Evolutionary conservation across 2,113 vertebrate genomes (phyloP).

Genomic region (Scolopax mira): DNA sequence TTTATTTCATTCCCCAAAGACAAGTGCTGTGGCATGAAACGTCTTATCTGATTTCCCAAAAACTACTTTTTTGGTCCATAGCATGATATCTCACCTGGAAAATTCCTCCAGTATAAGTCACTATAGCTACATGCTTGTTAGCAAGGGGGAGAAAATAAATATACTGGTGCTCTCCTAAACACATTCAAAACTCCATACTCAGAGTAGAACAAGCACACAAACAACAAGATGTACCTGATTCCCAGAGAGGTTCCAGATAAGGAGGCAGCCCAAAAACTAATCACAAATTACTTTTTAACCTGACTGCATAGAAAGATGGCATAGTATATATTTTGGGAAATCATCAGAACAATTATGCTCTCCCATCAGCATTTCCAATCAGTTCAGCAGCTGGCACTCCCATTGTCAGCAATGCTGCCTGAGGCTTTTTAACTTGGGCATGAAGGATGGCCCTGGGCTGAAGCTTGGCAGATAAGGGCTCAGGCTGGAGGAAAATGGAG

Average conservation of each 20-base stretch:
- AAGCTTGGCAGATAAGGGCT: background rate
- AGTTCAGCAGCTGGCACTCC: background rate
- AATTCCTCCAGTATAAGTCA: background rate
- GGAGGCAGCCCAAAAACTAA: background rate
- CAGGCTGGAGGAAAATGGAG: background rate
- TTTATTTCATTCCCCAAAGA: background rate
- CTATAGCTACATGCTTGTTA: background rate
- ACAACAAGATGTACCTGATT: background rate
- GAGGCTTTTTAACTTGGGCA: background rate
- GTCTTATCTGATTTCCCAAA: background rate
- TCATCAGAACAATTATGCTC: rapidly evolving
- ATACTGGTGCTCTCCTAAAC: background rate
- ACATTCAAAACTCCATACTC: background rate
- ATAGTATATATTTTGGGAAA: background rate
- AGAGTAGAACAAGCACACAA: background rate
- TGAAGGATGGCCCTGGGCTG: background rate
- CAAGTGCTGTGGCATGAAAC: background rate
- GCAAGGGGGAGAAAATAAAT: rapidly evolving
- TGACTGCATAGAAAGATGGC: background rate
- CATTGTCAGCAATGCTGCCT: background rate
- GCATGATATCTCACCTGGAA: background rate
- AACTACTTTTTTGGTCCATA: background rate
- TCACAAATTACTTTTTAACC: background rate
- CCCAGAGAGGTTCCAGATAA: background rate
- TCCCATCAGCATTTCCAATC: background rate